phyloP scores from a whole-genome alignment of 2,888 invertebrate species.

The Drosophila rellima region DNA sequence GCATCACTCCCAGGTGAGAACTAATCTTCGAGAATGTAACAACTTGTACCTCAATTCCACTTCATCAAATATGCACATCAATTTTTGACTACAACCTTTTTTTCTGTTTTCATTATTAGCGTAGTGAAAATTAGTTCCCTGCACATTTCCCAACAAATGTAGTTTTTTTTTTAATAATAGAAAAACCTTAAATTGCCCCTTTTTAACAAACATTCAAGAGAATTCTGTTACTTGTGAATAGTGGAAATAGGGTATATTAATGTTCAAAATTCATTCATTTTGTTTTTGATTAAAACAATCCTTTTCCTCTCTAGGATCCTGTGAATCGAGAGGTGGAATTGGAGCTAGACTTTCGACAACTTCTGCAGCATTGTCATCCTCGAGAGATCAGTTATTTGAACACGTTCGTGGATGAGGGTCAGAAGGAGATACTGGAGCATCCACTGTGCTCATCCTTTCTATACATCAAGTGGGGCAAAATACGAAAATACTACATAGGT shows the following conservation, averaged over 20 bases:
- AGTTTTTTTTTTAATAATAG: too few species aligned
- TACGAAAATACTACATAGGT: conserved; percentile 94
- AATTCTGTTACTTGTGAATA: background rate
- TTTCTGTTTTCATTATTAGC: too few species aligned
- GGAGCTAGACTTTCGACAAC: conserved; percentile 92
- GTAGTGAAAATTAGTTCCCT: too few species aligned
- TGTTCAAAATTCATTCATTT: background rate
- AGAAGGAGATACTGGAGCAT: conserved; percentile 94
- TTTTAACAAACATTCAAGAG: too few species aligned
- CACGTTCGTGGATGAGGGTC: conserved; percentile 95
- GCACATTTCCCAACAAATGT: too few species aligned
- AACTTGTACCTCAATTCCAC: background rate
- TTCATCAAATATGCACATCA: too few species aligned
- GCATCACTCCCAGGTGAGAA: conserved; percentile 89
- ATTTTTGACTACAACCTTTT: too few species aligned
- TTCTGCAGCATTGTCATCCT: conserved; percentile 93
- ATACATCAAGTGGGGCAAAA: conserved; percentile 96
- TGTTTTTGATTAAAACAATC: too few species aligned
- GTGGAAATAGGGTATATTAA: background rate
- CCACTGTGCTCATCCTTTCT: conserved; percentile 95
- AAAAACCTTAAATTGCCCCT: too few species aligned
- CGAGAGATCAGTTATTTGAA: conserved; percentile 94
- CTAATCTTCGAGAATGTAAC: background rate
- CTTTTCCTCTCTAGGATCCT: conserved; percentile 86
- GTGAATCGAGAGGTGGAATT: conserved; percentile 93